Percentiles rank a stretch among this genome's conserved stretches.
phyloP scores from a whole-genome alignment of 2,888 invertebrate genomes.

The Alentia gelatinosa region DNA sequence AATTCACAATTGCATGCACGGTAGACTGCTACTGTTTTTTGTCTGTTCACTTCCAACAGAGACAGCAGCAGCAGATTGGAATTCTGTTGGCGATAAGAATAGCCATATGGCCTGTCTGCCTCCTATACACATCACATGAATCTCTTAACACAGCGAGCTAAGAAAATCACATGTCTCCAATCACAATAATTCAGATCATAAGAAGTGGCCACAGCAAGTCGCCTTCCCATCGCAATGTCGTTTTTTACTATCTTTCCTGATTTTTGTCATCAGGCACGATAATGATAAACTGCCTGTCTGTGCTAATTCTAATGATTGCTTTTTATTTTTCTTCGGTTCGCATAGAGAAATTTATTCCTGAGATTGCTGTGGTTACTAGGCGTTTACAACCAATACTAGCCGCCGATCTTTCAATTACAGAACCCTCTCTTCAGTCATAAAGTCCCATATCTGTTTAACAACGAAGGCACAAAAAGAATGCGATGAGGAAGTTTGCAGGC shows the following conservation, averaged over 20 bases:
- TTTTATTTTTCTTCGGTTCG: no score
- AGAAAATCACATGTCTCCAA: background rate
- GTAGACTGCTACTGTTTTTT: background rate
- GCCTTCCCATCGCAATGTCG: background rate
- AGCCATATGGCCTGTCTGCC: background rate
- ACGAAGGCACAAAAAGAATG: no score
- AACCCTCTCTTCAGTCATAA: no score
- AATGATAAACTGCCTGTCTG: background rate
- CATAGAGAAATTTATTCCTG: no score
- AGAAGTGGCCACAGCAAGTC: background rate
- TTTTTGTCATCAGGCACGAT: background rate
- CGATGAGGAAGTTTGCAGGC: no score
- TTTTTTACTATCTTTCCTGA: background rate
- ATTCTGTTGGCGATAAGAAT: background rate
- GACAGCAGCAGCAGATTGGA: background rate
- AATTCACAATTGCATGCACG: background rate
- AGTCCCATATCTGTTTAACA: no score
- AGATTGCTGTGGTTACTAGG: no score
- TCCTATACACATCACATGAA: background rate
- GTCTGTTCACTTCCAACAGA: background rate
- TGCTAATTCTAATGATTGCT: background rate
- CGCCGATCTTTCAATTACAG: background rate
- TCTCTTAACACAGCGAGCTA: background rate
- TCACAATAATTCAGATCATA: background rate
- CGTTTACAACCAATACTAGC: background rate